Conservation (phyloP, 2,113 vertebrate species). For the Macquaria ambigua region DNA sequence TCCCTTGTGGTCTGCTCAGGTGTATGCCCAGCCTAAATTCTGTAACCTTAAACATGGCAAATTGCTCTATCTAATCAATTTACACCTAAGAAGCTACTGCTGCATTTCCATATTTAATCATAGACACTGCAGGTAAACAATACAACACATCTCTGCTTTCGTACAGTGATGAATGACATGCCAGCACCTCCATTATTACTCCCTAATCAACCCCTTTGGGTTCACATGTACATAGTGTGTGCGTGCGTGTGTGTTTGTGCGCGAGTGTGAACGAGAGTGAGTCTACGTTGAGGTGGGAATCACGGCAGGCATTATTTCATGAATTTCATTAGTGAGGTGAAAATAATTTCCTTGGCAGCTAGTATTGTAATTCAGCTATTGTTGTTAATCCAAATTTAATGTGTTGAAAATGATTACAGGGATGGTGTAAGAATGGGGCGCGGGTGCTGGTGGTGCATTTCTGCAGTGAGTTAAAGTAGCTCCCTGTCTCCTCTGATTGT, state of each 20-base stretch:
- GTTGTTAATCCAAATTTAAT: slow-evolving; percentile 81
- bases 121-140: slow-evolving; percentile 52
- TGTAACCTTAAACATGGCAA: not conserved
- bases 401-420: slow-evolving; percentile 71
- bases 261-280: not conserved
- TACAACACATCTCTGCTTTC: slow-evolving; percentile 39
- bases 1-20: not conserved
- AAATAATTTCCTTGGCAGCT: slow-evolving; percentile 76
- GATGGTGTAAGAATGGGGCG: slow-evolving; percentile 16
- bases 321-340: slow-evolving; percentile 79
- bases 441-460: slow-evolving; percentile 15
- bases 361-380: slow-evolving; percentile 73
- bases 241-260: not conserved
- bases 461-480: slow-evolving; percentile 34
- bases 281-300: slow-evolving; percentile 57
- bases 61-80: slow-evolving; percentile 12
- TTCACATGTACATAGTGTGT: slow-evolving; percentile 6
- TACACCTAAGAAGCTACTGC: not conserved
- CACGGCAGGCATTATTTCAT: slow-evolving; percentile 68
- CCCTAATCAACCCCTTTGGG: slow-evolving; percentile 72
- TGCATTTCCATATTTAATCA: slow-evolving; percentile 66
- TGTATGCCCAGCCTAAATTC: not conserved
- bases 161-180: slow-evolving; percentile 62
- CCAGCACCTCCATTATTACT: slow-evolving; percentile 61
- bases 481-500: slow-evolving; percentile 8